Base-by-base conservation (phyloP, 2,113 vertebrate genomes). In the Alces alces region DNA sequence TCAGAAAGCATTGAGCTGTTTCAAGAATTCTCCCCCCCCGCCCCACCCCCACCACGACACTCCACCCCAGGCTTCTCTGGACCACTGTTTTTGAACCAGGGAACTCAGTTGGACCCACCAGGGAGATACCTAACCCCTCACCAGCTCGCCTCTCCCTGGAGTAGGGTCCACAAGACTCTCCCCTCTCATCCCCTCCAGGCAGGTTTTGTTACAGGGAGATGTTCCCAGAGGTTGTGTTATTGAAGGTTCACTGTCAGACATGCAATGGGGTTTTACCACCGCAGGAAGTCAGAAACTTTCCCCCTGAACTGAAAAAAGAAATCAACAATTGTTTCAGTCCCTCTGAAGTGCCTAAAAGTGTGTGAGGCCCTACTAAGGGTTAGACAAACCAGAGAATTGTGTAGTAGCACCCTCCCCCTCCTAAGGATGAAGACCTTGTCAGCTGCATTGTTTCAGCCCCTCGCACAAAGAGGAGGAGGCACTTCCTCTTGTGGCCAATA, bases 401-500 rank as follows among this genome's bases (percentile, higher is more conserved):
- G 28, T 15, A 27, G 50, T 0, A 0, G 6, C 58, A 21, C 39
- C 21, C 43, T 36, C 45, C 61, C 17, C 6, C 23, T n/a, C 36
- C 23, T 28, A 25, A 30, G 60, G 39, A 83, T 80, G 33, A 61
- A 60, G 87, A 39, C 47, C 64, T 47, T 3, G 60, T 94, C 91
- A 76, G 57, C 82, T 50, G 96, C 97, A 95, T 98, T 98, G 98
- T 98, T 98, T 89, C 0, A 1, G 86, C 83, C 94, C 86, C 16
- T 43, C 78, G 2, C 66, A 95, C 93, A 92, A 96, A 97, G 97
- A 97, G 89, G 95, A 98, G 95, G 96, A 33, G 97, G n/a, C 54
- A 17, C 93, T 98, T 99, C 98, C 98, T 98, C 98, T 98, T 98
- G 98, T 96, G 97, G 95, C 96, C 96, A 58, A 54, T 36, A 98